These are phyloP conservation scores for Corythaeola cristata DNA, from an alignment of 2,113 vertebrate genomes.

Conservation along the genomic window DNA sequence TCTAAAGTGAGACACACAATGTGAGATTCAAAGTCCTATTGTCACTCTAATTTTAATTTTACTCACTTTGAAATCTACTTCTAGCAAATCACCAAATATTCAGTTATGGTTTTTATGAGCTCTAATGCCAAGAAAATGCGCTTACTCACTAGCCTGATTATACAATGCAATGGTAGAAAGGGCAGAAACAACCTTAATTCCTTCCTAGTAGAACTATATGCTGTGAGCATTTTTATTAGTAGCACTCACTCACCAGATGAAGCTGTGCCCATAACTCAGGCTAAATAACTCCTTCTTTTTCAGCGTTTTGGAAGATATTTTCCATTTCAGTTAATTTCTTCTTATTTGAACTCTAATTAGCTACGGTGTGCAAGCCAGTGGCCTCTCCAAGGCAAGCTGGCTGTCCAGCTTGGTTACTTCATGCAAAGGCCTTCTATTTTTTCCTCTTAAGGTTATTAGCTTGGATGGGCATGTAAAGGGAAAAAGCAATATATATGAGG, in stretches of 20 bases:
- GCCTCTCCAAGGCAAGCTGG: not conserved
- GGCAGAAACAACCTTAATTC: not conserved
- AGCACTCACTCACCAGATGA: not conserved
- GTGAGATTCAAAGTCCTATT: not conserved
- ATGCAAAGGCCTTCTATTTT: not conserved
- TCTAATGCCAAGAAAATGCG: not conserved
- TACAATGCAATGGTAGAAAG: not conserved
- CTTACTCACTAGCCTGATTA: not conserved
- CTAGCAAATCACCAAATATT: not conserved
- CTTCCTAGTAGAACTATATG: not conserved
- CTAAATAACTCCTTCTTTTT: not conserved
- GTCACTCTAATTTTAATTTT: not conserved
- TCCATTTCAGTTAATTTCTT: not conserved
- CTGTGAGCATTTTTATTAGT: not conserved
- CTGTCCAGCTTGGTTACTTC: not conserved
- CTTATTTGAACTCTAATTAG: not conserved
- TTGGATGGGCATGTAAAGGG: not conserved
- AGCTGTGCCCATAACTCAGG: not conserved
- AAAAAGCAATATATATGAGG: not conserved
- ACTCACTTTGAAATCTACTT: not conserved
- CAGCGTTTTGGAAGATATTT: not conserved
- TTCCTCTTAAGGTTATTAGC: not conserved
- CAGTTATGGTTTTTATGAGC: not conserved
- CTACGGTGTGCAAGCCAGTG: not conserved
- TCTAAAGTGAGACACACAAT: not conserved